A percentile compares a stretch with the other conserved stretches of the same genome.
Evolutionary conservation across 92 coral and sea anemone species (phyloP).

Genomic region (Pocillopora grandis): DNA sequence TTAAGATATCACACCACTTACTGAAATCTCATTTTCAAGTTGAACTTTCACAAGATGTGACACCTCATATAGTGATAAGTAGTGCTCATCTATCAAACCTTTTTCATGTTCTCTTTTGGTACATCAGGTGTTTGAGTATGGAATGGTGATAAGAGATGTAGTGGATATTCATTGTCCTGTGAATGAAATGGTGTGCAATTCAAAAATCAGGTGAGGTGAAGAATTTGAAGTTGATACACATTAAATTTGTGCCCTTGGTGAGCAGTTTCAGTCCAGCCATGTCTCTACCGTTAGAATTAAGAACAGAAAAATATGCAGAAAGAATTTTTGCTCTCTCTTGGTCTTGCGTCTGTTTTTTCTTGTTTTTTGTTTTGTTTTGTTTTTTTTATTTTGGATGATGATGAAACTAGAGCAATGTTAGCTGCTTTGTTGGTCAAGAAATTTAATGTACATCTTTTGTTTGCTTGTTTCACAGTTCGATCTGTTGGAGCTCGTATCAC

Average conservation of each 20-base stretch:
- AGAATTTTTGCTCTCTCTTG: too few relatives aligned
- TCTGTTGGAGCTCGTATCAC: conserved; percentile 97
- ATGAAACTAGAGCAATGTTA: background rate
- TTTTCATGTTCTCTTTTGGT: background rate
- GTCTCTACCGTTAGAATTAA: too few relatives aligned
- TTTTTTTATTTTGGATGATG: too few relatives aligned
- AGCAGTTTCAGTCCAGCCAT: too few relatives aligned
- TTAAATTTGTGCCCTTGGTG: too few relatives aligned
- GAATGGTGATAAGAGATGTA: conserved; percentile 94
- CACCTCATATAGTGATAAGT: background rate
- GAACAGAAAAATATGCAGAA: too few relatives aligned
- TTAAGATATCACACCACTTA: too few relatives aligned
- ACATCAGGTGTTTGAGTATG: conserved; percentile 93
- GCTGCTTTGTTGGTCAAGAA: background rate
- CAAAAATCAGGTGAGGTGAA: conserved; percentile 81
- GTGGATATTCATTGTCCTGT: conserved; percentile 97
- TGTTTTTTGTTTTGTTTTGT: too few relatives aligned
- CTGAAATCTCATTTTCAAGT: too few relatives aligned
- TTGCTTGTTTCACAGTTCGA: conserved; percentile 62
- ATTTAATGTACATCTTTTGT: background rate
- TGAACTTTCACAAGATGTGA: background rate
- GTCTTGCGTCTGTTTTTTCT: too few relatives aligned
- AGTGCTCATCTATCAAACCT: background rate
- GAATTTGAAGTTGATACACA: background rate
- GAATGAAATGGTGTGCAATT: conserved; percentile 97